These are phyloP conservation scores for Drosophila setosimentum DNA, from an alignment of 2,888 invertebrate species.

Conservation along the genomic window DNA sequence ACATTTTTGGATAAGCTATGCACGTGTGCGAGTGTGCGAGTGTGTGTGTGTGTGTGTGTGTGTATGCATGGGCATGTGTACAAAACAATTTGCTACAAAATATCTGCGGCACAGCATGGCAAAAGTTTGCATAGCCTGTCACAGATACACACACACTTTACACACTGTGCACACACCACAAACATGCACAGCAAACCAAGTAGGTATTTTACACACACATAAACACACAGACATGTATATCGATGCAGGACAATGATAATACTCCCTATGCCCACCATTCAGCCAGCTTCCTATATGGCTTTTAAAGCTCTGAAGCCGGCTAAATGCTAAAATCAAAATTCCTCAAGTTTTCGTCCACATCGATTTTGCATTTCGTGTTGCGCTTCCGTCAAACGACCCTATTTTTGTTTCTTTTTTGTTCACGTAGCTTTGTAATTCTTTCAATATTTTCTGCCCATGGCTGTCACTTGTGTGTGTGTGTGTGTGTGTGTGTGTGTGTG, in stretches of 20 bases:
- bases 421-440: constrained; percentile 39
- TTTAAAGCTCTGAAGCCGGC: constrained; percentile 56
- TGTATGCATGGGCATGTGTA: constrained; percentile 13
- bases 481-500: constrained; percentile 13
- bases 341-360: constrained; percentile 53
- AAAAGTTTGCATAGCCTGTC: constrained; percentile 56
- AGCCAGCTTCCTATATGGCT: constrained; percentile 29
- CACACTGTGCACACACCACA: constrained; percentile 2
- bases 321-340: constrained; percentile 45
- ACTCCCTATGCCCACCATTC: not conserved
- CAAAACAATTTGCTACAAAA: constrained; percentile 64
- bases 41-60: constrained; percentile 5
- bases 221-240: not conserved
- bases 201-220: not conserved
- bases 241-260: constrained; percentile 6
- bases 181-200: not conserved
- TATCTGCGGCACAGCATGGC: constrained; percentile 30
- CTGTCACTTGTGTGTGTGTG: constrained; percentile 19
- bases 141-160: constrained; percentile 31
- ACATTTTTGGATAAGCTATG: constrained; percentile 28
- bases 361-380: constrained; percentile 69
- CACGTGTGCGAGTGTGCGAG: not conserved
- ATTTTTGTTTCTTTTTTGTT: not conserved
- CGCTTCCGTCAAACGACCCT: constrained; percentile 17
- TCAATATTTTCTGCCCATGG: constrained; percentile 41